Evolutionary conservation across 2,888 invertebrate genomes (phyloP).

Genomic region (Fragum sueziense): DNA sequence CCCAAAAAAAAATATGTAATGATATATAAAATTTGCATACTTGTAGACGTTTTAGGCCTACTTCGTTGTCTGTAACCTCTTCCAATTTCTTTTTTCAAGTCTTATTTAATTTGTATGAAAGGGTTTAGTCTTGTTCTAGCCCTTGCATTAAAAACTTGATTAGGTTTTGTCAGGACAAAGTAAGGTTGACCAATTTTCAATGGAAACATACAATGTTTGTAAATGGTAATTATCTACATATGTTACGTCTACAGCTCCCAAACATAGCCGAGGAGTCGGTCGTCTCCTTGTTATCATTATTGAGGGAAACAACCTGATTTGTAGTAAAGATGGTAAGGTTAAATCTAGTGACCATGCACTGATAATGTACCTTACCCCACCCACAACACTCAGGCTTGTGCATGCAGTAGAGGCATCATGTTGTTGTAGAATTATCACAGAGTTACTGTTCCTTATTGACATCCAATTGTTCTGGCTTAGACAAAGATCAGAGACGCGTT

Average conservation of each 20-base stretch:
- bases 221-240: too few relatives aligned
- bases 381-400: conserved; percentile 15
- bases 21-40: too few relatives aligned
- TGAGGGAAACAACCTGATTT: conserved; percentile 81
- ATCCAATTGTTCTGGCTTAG: background rate
- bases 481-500: too few relatives aligned
- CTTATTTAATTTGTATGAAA: too few relatives aligned
- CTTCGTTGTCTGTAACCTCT: too few relatives aligned
- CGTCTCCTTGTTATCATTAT: conserved; percentile 85
- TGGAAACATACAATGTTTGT: too few relatives aligned
- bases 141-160: background rate
- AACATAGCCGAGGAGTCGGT: conserved; percentile 83
- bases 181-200: too few relatives aligned
- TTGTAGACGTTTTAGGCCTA: too few relatives aligned
- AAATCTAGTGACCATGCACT: background rate
- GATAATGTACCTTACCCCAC: conserved; percentile 15
- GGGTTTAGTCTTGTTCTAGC: background rate
- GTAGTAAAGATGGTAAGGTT: conserved; percentile 81
- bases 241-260: conserved; percentile 51
- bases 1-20: too few relatives aligned
- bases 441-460: background rate
- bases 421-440: background rate
- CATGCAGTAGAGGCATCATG: background rate
- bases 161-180: too few relatives aligned
- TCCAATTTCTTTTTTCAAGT: too few relatives aligned